These are phyloP conservation scores for Elaphurus davidianus DNA, from an alignment of 2,113 vertebrate genomes.

Conservation along the genomic window DNA sequence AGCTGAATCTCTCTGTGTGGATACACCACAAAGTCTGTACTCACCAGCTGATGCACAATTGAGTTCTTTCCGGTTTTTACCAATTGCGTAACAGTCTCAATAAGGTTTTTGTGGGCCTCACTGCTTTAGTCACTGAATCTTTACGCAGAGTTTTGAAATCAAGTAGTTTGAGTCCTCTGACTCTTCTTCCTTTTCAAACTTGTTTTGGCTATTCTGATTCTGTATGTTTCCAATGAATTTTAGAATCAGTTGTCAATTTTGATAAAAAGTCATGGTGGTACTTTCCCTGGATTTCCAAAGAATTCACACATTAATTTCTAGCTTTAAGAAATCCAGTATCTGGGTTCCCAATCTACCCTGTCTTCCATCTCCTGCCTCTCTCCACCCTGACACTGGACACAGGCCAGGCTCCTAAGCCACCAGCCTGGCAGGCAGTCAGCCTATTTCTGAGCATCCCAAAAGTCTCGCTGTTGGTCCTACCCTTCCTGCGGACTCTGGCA, in stretches of 20 bases:
- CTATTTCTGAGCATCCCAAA: no score
- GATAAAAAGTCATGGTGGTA: neutral
- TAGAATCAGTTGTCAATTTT: neutral
- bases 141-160: neutral
- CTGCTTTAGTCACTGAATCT: neutral
- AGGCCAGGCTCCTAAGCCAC: neutral
- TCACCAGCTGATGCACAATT: neutral
- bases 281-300: neutral
- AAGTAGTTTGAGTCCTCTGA: neutral
- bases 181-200: neutral
- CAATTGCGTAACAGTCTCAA: neutral
- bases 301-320: neutral
- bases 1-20: neutral
- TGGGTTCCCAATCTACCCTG: neutral
- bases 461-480: accelerated
- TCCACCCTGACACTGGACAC: neutral
- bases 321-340: neutral
- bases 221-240: neutral
- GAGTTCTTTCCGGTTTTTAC: neutral
- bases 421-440: neutral
- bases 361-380: neutral
- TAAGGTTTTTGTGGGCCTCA: neutral
- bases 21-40: neutral
- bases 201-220: neutral
- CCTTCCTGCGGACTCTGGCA: neutral